A percentile compares a stretch with the other conserved stretches of the same genome.
Conservation (phyloP, 2,888 invertebrate species). For the Uloborus plumipes region DNA sequence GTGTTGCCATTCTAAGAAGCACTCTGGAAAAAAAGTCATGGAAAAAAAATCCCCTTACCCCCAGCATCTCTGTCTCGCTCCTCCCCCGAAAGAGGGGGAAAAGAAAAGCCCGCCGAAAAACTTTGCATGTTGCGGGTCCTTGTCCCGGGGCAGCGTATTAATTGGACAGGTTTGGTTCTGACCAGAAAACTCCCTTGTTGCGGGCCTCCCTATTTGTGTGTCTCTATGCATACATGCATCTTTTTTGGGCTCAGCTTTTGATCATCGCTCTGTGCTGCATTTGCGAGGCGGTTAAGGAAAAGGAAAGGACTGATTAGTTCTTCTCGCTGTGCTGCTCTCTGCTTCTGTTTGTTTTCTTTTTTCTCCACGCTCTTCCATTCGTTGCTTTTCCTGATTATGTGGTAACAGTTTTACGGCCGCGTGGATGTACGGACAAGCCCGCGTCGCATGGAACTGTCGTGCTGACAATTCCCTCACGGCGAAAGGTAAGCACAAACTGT, state of each 20-base stretch:
- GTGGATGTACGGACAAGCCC: no score
- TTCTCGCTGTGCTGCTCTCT: no score
- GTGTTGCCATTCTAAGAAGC: conserved; percentile 11
- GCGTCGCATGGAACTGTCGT: no score
- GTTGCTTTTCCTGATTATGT: no score
- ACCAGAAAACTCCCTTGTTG: conserved; percentile 48
- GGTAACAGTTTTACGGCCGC: no score
- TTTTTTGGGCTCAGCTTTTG: conserved; percentile 26
- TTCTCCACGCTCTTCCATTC: no score
- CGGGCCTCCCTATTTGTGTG: conserved; percentile 45
- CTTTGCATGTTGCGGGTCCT: conserved; percentile 50
- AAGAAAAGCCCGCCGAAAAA: conserved; percentile 20
- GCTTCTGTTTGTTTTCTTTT: no score
- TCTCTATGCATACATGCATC: conserved; percentile 52
- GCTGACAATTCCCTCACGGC: no score
- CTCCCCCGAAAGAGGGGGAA: conserved; percentile 18
- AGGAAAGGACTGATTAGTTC: no score
- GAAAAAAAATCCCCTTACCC: conserved; percentile 31
- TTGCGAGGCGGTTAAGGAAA: no score
- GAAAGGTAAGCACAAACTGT: no score
- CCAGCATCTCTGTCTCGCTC: conserved; percentile 41
- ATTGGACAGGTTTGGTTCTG: conserved; percentile 65
- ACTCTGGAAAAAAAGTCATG: neutral
- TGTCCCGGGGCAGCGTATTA: conserved; percentile 63
- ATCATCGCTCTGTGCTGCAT: no score